Percentiles rank a stretch among this genome's conserved stretches.
Evolutionary conservation across 2,113 vertebrate species (phyloP).

Genomic region (Trichomycterus rosablanca): DNA sequence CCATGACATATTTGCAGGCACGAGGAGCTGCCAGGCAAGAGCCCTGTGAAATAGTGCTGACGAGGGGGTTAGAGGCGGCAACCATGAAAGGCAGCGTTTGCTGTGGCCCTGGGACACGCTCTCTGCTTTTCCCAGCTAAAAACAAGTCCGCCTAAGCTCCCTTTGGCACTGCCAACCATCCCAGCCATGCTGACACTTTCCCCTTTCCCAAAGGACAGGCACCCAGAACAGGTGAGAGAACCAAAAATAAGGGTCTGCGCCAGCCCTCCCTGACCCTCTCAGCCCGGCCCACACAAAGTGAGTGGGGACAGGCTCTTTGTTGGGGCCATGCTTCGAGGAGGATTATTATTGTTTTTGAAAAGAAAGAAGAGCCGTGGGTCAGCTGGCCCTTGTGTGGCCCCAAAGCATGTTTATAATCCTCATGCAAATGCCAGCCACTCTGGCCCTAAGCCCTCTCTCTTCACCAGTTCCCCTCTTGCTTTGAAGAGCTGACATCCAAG

Average conservation of each 20-base stretch:
- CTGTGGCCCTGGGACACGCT: conserved; percentile 66
- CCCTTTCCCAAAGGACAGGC: conserved; percentile 62
- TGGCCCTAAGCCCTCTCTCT: conserved; percentile 61
- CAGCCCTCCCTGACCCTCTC: conserved; percentile 41
- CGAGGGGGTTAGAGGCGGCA: conserved; percentile 61
- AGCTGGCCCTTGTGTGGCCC: conserved; percentile 65
- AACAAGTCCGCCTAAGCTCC: conserved; percentile 73
- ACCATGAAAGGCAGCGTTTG: conserved; percentile 72
- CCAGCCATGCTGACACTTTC: conserved; percentile 78
- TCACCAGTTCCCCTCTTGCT: conserved; percentile 49
- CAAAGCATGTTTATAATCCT: conserved; percentile 65
- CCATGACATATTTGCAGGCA: conserved; percentile 59
- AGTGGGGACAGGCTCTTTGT: conserved; percentile 73
- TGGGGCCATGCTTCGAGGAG: conserved; percentile 58
- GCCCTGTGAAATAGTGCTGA: conserved; percentile 72
- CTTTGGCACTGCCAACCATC: conserved; percentile 74
- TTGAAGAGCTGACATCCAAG: conserved; percentile 74
- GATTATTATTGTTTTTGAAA: conserved; percentile 79
- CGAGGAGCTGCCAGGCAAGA: conserved; percentile 56
- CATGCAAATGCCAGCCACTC: conserved; percentile 66
- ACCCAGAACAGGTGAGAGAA: conserved; percentile 73
- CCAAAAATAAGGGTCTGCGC: conserved; percentile 67
- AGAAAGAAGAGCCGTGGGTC: conserved; percentile 72
- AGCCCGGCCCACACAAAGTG: conserved; percentile 59
- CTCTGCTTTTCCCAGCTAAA: conserved; percentile 78